Evolutionary conservation across 1,140 invertebrate species (phyloP), one percentile per base, ranked within the genome.

Genomic region (Bemisia tabaci): DNA sequence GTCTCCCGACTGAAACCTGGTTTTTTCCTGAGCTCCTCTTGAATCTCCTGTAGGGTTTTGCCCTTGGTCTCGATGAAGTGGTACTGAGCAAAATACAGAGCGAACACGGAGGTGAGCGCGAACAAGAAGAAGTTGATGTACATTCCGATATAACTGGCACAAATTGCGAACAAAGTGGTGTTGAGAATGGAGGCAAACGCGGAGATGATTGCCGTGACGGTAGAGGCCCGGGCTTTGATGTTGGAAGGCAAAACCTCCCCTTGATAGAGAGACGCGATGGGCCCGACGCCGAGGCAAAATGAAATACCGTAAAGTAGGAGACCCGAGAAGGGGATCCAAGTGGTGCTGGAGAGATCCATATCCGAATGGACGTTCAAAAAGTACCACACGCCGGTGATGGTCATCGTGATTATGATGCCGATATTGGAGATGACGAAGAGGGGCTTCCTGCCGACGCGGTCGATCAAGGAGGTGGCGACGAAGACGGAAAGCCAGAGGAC

Each of bases 21-120:
- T 48, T 48, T 48, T 17, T 68, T 68, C 11, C 71, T 72, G 21
- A 79, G 62, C 22, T 74, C 71, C 1, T 70, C 64, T 63, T 80
- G 79, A 67, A 86, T 84, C 72, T 85, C 79, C 72, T 85, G 83
- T 59, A 91, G 82, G 0, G 86, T 85, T 74, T 88, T 90, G 12
- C 87, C 88, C 77, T 92, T 92, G 0, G 90, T 94, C 77, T 94
- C 91, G 0, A 88, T 88, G 1, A 91, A 82, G 0, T 90, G 89
- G 23, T 92, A 78, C 59, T 82, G 80, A 2, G 81, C 76, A 24
- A 85, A 76, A 60, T 86, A 82, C 72, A 86, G 91, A 22, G 87
- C 65, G 0, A 85, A 73, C 9, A 86, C 82, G 1, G 85, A 60
- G 0, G 85, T 70, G 25, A 86, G 87, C 70, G 86, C 81, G 11